Evolutionary conservation across 2,888 invertebrate species (phyloP), one percentile per base, ranked within the genome.

Genomic region (Trisateles emortualis): DNA sequence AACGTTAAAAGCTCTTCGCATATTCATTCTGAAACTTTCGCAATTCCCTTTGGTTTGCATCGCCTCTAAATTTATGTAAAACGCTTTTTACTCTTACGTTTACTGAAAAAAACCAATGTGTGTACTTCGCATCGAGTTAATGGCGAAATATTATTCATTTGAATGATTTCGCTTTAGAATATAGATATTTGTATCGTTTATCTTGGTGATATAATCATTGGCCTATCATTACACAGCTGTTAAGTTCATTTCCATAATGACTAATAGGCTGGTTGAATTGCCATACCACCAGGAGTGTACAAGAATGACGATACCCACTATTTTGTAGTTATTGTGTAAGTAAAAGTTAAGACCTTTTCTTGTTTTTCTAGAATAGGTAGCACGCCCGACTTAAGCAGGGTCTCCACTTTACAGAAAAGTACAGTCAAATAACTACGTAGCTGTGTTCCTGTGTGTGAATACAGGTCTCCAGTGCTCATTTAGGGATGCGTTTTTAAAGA

Each of bases 11-110:
- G 77, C 81, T 79, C 78, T 76, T 80, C 79, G 78, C 79, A 79
- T 83, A 86, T 87, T 87, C 81, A 84, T 87, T 84, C 52, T 53
- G 61, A 80, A 88, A 89, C 78, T 87, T 88, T 84, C 70, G 78
- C 81, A 85, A 87, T 84, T 81, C 80, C 78, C 78, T 83, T 82
- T 79, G 79, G 79, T 83, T 83, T 76, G 73, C 76, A 77, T 70
- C 76, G 70, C 72, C 72, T 75, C 73, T 68, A 74, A 84, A 82
- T 81, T 82, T 81, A 78, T 76, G 76, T 78, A 74, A 74, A 81
- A 73, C 67, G 68, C 72, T 75, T 71, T 67, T 66, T 69, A 72
- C 65, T 72, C 61, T 70, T 60, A 62, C 59, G 55, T 68, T 69
- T 39, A 54, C 53, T 36, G 48, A 52, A 56, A 59, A n/a, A 63